Evolutionary conservation across 2,888 invertebrate species (phyloP), one percentile per base, ranked within the genome.

Genomic region (Crioceris asparagi): DNA sequence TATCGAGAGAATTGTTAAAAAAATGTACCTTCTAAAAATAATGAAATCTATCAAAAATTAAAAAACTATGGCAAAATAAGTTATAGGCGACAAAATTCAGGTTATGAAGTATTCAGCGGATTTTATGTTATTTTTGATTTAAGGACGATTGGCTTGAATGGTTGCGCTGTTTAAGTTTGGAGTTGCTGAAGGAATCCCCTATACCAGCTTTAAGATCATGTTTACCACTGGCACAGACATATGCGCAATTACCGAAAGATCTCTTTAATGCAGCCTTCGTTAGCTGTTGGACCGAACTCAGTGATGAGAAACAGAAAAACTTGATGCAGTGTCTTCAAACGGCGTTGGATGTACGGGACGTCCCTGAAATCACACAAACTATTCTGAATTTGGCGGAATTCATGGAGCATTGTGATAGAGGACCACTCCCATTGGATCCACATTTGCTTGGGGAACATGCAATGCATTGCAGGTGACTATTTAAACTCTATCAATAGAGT

Each of bases 331-430:
- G 87, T 18, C 66, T 98, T 18, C 83, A 90, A 51, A 83, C 88
- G 57, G 97, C 97, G 0, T 66, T 98, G 5, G 79, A 81, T 40
- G 90, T 93, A 0, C 90, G 91, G 3, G 94, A 94, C 57, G 79
- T 94, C 36, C 92, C 94, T 0, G 96, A 97, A 61, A 82, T 96
- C 29, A 94, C 93, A 0, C 96, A 96, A 56, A 92, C 93, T 0
- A 85, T 97, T 43, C 71, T 99, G 10, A 98, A 98, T 68, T 69
- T 99, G 44, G 96, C 96, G 0, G 98, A 98, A 64, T 99, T 99
- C 56, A 96, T 98, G 93, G 98, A 98, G 55, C 98, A 98, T 59
- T 97, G 96, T 56, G 97, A 98, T 56, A 84, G 90, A 57, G 94
- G 94, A 16, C 85, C 94, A 0, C 66, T 98, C 43, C 94, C 96